Evolutionary conservation across 2,888 invertebrate genomes (phyloP).

Genomic region (Apoderus coryli): DNA sequence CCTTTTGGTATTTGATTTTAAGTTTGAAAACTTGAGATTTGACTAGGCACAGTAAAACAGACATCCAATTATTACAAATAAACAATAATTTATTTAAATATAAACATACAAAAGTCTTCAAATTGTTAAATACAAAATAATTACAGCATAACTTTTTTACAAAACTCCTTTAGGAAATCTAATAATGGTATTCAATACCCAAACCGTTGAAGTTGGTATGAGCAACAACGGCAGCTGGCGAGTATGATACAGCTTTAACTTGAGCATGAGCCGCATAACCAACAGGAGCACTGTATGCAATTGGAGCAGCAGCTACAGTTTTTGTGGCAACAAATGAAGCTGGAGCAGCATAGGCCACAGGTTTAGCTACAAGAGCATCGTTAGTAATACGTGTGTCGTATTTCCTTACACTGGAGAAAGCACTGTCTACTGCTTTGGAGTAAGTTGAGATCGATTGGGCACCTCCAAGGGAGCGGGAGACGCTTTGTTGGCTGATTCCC

Average conservation of each 20-base stretch:
- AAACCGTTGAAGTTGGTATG: conserved; percentile 50
- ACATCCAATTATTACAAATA: too few relatives aligned
- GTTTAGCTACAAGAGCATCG: conserved; percentile 33
- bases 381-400: conserved; percentile 43
- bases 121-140: too few relatives aligned
- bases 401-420: conserved; percentile 45
- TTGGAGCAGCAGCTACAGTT: conserved; percentile 8
- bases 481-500: conserved; percentile 40
- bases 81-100: too few relatives aligned
- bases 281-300: conserved; percentile 12
- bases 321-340: conserved; percentile 23
- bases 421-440: conserved; percentile 43
- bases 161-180: too few relatives aligned
- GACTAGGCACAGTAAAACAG: too few relatives aligned
- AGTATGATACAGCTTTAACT: conserved; percentile 34
- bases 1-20: too few relatives aligned
- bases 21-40: too few relatives aligned
- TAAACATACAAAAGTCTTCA: too few relatives aligned
- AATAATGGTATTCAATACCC: conserved; percentile 49
- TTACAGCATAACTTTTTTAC: too few relatives aligned
- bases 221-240: conserved; percentile 46
- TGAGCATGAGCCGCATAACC: conserved; percentile 18
- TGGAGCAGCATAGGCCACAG: conserved; percentile 31
- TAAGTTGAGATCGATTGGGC: conserved; percentile 37
- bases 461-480: conserved; percentile 40